Conservation (phyloP, 2,113 vertebrate genomes). For the Cichladusa arquata region DNA sequence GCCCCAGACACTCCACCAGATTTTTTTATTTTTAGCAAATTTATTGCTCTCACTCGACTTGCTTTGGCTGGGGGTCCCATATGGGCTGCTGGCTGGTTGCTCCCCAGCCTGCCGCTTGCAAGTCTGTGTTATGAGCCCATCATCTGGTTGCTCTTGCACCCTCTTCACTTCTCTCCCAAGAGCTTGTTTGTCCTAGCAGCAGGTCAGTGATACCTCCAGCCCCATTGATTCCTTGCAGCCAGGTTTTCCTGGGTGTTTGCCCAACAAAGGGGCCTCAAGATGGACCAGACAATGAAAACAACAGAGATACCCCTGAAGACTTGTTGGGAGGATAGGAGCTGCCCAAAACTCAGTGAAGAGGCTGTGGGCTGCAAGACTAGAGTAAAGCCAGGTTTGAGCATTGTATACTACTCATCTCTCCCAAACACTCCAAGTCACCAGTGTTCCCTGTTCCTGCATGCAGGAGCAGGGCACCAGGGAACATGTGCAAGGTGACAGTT, state of each 20-base stretch:
- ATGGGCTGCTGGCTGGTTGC: not conserved
- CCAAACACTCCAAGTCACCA: not conserved
- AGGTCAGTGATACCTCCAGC: not conserved
- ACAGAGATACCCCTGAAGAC: not conserved
- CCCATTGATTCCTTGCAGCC: rapidly evolving
- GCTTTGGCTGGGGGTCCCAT: not conserved
- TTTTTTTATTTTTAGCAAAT: not conserved
- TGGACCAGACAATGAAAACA: not conserved
- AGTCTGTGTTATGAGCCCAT: not conserved
- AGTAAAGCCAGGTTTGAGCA: not conserved
- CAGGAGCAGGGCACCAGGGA: not conserved
- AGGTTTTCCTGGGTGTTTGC: not conserved
- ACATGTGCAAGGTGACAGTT: not conserved
- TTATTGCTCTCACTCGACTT: not conserved
- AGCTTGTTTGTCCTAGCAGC: not conserved
- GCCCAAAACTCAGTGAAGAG: not conserved
- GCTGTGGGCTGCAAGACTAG: not conserved
- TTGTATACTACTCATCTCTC: not conserved
- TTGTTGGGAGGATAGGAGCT: not conserved
- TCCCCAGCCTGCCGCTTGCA: not conserved
- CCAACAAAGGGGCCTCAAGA: not conserved
- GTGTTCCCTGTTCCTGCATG: not conserved
- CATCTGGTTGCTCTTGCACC: not conserved
- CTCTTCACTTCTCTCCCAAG: not conserved
- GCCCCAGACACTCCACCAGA: not conserved